These are phyloP conservation scores for Martes flavigula DNA, from an alignment of 2,797 vertebrate genomes.

Conservation along the genomic window DNA sequence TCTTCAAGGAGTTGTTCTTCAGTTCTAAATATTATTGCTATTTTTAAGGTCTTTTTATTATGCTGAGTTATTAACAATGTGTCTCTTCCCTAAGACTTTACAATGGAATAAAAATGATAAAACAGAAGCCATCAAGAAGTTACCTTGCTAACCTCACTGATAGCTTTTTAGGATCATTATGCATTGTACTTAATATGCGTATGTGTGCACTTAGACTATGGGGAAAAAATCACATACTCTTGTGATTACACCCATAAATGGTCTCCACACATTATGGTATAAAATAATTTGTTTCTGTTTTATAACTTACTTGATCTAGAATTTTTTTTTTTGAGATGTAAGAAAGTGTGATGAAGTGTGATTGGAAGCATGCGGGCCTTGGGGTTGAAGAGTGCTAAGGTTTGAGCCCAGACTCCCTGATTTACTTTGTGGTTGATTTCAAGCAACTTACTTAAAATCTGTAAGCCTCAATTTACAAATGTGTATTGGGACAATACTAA, in stretches of 20 bases:
- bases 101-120: neutral
- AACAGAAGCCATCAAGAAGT: neutral
- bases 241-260: neutral
- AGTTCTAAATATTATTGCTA: neutral
- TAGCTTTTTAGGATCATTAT: neutral
- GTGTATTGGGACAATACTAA: neutral
- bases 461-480: neutral
- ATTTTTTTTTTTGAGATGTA: neutral
- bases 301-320: neutral
- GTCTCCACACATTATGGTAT: neutral
- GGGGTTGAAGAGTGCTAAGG: neutral
- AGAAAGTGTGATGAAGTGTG: neutral
- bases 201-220: neutral
- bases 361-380: neutral
- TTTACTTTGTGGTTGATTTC: neutral
- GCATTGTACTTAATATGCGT: neutral
- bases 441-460: neutral
- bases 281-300: neutral
- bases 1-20: neutral
- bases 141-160: neutral
- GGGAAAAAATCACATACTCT: neutral
- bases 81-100: neutral
- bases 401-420: neutral
- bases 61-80: neutral
- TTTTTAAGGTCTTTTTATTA: neutral